A percentile compares a stretch with the other conserved stretches of the same genome.
Conservation (phyloP, 2,888 invertebrate genomes). For the Choristoneura rosaceana region DNA sequence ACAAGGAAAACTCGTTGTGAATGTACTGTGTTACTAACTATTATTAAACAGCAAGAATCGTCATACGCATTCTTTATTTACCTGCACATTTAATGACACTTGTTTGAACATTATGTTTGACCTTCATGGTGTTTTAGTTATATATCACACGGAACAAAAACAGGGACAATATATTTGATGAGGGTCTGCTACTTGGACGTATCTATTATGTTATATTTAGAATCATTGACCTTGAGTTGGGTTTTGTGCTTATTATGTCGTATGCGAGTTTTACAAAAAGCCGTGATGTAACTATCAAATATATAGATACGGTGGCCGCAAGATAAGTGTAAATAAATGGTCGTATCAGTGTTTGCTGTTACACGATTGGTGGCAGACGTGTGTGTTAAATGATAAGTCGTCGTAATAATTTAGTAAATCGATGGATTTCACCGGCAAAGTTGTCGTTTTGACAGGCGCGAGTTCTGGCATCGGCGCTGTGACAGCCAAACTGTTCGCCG, state of each 20-base stretch:
- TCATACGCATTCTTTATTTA: not conserved
- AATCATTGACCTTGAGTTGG: not conserved
- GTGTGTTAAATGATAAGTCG: not conserved
- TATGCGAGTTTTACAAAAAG: not conserved
- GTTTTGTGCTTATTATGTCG: not conserved
- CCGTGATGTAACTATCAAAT: constrained; percentile 11
- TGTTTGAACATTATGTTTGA: not conserved
- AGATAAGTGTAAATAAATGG: constrained; percentile 18
- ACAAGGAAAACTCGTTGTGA: not conserved
- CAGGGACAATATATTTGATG: not conserved
- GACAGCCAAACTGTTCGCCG: constrained; percentile 41
- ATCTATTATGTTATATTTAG: not conserved
- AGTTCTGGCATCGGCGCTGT: constrained; percentile 44
- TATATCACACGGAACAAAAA: not conserved
- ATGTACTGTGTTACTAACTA: not conserved
- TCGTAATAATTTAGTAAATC: not conserved
- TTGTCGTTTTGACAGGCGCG: constrained; percentile 44
- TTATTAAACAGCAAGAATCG: not conserved
- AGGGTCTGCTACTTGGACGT: not conserved
- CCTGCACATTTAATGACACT: not conserved
- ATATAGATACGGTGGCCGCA: constrained; percentile 17
- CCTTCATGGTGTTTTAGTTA: not conserved
- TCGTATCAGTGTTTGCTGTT: constrained; percentile 12
- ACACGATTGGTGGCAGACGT: constrained; percentile 18
- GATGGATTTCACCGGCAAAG: constrained; percentile 45